Evolutionary conservation across 2,888 invertebrate genomes (phyloP).

Genomic region (Litoditis marina): DNA sequence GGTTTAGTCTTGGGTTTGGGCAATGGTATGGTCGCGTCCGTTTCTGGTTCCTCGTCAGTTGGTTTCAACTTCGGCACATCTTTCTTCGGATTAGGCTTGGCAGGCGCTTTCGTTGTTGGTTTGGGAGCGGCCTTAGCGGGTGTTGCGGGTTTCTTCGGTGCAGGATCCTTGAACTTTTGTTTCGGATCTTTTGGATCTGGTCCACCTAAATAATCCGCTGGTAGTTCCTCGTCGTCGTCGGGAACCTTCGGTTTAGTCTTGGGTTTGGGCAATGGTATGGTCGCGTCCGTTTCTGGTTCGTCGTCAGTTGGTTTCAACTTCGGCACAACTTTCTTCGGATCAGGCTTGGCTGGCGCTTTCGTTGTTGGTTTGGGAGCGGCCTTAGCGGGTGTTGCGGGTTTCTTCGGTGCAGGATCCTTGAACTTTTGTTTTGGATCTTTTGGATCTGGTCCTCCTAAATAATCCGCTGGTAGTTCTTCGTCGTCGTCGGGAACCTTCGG

Average conservation of each 20-base stretch:
- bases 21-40: conserved; percentile 15
- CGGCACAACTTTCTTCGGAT: not conserved
- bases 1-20: not conserved
- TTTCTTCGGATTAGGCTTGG: not conserved
- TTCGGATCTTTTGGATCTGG: conserved; percentile 28
- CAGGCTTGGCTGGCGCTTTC: not conserved
- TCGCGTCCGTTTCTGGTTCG: conserved; percentile 3
- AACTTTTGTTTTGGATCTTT: conserved; percentile 19
- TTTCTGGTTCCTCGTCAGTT: conserved; percentile 2
- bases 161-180: conserved; percentile 31
- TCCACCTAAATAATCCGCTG: conserved; percentile 18
- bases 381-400: conserved; percentile 1
- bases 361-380: not conserved
- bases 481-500: conserved; percentile 26
- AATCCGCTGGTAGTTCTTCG: conserved; percentile 32
- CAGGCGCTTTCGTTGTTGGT: not conserved
- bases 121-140: not conserved
- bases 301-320: conserved; percentile 1
- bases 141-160: conserved; percentile 2
- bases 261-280: conserved; percentile 6
- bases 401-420: not conserved
- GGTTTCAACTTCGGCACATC: not conserved
- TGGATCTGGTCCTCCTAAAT: conserved; percentile 26
- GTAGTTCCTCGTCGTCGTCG: conserved; percentile 22
- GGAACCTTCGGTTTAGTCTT: not conserved